phyloP scores from a whole-genome alignment of 2,113 vertebrate species.

The Chroicocephalus ridibundus region DNA sequence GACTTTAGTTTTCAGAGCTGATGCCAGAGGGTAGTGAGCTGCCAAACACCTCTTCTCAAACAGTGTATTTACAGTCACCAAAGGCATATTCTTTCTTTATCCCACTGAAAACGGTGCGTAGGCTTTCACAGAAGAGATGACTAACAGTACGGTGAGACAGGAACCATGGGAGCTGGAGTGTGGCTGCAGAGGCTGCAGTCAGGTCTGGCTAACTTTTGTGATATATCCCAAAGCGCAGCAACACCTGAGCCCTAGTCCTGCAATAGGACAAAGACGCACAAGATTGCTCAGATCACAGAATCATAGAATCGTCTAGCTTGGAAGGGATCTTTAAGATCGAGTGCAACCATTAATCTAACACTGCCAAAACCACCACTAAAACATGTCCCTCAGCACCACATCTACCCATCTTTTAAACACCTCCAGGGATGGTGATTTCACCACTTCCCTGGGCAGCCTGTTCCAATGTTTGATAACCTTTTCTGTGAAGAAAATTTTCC shows the following conservation, averaged over 20 bases:
- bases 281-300: not conserved
- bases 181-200: not conserved
- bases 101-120: not conserved
- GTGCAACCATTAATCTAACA: not conserved
- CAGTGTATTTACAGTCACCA: not conserved
- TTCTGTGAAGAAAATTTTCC: not conserved
- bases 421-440: not conserved
- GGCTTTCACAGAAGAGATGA: not conserved
- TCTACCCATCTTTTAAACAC: not conserved
- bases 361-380: not conserved
- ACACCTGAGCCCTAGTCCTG: not conserved
- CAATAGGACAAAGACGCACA: not conserved
- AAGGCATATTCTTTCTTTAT: not conserved
- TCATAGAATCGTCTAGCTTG: not conserved
- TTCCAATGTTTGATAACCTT: not conserved
- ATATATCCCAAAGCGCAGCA: not conserved
- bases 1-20: not conserved
- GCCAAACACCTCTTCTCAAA: not conserved
- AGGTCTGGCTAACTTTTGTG: not conserved
- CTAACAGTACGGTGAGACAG: not conserved
- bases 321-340: not conserved
- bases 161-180: not conserved
- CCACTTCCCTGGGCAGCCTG: not conserved
- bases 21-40: not conserved
- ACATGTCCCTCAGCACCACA: not conserved